phyloP scores from a whole-genome alignment of 2,888 invertebrate species.

The Ormyrus pomaceus region DNA sequence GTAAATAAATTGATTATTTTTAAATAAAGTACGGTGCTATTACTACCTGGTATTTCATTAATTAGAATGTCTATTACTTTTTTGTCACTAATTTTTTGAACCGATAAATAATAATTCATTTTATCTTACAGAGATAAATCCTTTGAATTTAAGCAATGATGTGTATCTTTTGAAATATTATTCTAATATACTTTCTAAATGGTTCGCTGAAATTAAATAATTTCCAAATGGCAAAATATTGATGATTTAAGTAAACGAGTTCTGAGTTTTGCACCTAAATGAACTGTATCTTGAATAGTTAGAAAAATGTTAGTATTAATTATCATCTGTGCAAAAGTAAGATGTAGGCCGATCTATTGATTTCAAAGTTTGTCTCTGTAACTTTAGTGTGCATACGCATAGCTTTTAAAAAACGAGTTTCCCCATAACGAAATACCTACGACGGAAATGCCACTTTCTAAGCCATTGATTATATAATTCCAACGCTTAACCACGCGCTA shows the following conservation, averaged over 20 bases:
- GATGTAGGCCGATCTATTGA: constrained; percentile 33
- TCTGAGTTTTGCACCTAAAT: constrained; percentile 62
- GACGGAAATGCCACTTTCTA: constrained; percentile 57
- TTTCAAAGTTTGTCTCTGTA: constrained; percentile 47
- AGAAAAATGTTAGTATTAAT: constrained; percentile 27
- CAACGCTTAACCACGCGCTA: constrained; percentile 58
- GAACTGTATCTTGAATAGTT: constrained; percentile 61
- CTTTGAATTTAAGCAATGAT: constrained; percentile 54
- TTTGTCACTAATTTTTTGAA: constrained; percentile 47
- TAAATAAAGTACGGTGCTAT: constrained; percentile 51
- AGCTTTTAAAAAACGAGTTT: constrained; percentile 61
- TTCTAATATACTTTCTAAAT: constrained; percentile 58
- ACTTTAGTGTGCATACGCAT: constrained; percentile 57
- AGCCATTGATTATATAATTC: constrained; percentile 55
- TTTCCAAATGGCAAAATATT: constrained; percentile 60
- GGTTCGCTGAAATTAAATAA: constrained; percentile 57
- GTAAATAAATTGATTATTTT: constrained; percentile 48
- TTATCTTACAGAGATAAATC: constrained; percentile 21
- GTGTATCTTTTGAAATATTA: constrained; percentile 59
- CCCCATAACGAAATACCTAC: constrained; percentile 62
- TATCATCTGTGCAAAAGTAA: constrained; percentile 53
- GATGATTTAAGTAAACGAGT: constrained; percentile 59
- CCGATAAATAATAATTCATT: constrained; percentile 16
- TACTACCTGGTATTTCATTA: constrained; percentile 41
- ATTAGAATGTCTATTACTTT: constrained; percentile 25